Base-by-base conservation (phyloP, 2,888 invertebrate species). In the Rhingia campestris region DNA sequence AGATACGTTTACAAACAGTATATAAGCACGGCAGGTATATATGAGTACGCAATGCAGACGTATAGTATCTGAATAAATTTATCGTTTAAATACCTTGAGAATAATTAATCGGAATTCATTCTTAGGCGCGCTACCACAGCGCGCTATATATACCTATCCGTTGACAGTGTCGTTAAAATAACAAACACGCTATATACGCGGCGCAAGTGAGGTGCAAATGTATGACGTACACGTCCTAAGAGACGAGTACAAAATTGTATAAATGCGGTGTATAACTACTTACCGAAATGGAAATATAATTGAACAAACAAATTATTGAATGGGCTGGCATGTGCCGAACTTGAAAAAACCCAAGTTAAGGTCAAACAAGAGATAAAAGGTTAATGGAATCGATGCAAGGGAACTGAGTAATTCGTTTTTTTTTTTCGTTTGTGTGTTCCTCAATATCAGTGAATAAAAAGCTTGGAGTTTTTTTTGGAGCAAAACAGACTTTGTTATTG, bases 351-450 rank as follows among this genome's bases (percentile, higher is more conserved):
- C 61, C 73, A 70, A 74, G 54, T 47, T 80, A 80, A 84, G 84
- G 80, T 80, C 80, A 84, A 74, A 84, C 69, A 75, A 80, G 74
- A 84, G 80, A 84, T 80, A 80, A 80, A 84, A 84, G 80, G 70
- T 84, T 84, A 75, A 80, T 80, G 84, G 64, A 80, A 80, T 74
- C 43, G 58, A 59, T 67, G 58, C 56, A 53, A 22, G 49, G 67
- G 74, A 80, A 80, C 80, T 80, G 74, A 84, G 74, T 84, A 79
- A 74, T 73, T 54, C 69, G 53, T 49, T 4, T 30, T 7, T 45
- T 14, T 0, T 47, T 49, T 74, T 80, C 22, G 22, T 22, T 22
- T 22, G 22, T 22, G 64, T 37, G 73, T 74, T 41, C 64, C 80
- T 80, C 84, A 84, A 74, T 84, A 79, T 66, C 84, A 80, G 53